A percentile compares a stretch with the other conserved stretches of the same genome.
phyloP scores from a whole-genome alignment of 2,113 vertebrate genomes.

The Peucedramus taeniatus region DNA sequence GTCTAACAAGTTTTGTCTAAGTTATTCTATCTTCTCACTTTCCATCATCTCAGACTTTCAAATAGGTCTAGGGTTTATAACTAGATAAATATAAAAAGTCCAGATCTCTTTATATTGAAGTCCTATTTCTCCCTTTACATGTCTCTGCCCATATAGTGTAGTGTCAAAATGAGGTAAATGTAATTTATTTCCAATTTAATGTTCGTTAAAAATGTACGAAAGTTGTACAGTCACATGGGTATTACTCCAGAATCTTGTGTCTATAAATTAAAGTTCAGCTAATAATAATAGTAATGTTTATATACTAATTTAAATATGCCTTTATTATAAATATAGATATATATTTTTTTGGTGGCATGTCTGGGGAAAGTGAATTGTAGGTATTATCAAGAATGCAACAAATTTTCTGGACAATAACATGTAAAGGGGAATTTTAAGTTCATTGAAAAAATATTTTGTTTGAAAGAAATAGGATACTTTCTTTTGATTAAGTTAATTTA shows the following conservation, averaged over 20 bases:
- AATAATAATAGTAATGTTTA: not conserved
- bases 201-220: not conserved
- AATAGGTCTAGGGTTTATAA: not conserved
- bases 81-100: slow-evolving; percentile 18
- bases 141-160: not conserved
- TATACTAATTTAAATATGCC: not conserved
- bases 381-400: not conserved
- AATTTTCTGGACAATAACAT: not conserved
- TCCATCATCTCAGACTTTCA: not conserved
- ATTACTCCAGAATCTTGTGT: not conserved
- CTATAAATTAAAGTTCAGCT: not conserved
- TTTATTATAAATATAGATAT: not conserved
- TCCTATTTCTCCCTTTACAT: not conserved
- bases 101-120: not conserved
- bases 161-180: not conserved
- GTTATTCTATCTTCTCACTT: not conserved
- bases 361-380: not conserved
- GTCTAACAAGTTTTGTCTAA: not conserved
- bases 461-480: not conserved
- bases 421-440: not conserved
- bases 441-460: not conserved
- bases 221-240: not conserved
- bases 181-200: not conserved
- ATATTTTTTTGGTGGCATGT: not conserved
- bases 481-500: not conserved